Percentiles rank a stretch among this genome's conserved stretches.
Conservation (phyloP, 2,888 invertebrate genomes). For the Anagyrus pseudococci region DNA sequence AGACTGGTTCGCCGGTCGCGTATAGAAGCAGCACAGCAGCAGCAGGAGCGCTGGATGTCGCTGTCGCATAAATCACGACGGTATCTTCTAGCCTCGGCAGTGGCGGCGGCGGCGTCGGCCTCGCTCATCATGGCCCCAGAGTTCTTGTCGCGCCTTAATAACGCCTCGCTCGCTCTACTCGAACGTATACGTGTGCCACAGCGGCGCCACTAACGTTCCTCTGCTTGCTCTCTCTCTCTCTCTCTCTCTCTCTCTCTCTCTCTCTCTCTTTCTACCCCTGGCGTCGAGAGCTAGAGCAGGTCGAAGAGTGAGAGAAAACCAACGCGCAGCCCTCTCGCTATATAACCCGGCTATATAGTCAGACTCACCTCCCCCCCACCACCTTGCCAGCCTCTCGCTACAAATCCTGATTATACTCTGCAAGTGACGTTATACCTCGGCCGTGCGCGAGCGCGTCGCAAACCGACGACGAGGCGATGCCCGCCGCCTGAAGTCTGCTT, state of each 20-base stretch:
- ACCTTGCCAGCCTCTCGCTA: constrained; percentile 51
- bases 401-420: constrained; percentile 65
- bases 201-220: constrained; percentile 36
- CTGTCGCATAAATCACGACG: constrained; percentile 61
- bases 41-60: constrained; percentile 48
- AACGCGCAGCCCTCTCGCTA: constrained; percentile 51
- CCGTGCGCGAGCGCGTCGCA: background rate
- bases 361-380: constrained; percentile 32
- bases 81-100: constrained; percentile 58
- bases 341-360: constrained; percentile 65
- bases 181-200: constrained; percentile 32
- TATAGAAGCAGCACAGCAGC: too few relatives aligned
- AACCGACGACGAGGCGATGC: constrained; percentile 55
- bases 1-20: constrained; percentile 44
- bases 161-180: constrained; percentile 45
- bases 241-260: too few relatives aligned
- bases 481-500: constrained; percentile 58
- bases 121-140: constrained; percentile 58
- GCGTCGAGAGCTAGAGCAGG: background rate
- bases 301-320: constrained; percentile 30
- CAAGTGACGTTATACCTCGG: constrained; percentile 59
- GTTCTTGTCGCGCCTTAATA: constrained; percentile 63
- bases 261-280: constrained; percentile 3
- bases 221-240: too few relatives aligned
- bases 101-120: constrained; percentile 55